Conservation (phyloP, 2,888 invertebrate species). For the Ophion costatus region DNA sequence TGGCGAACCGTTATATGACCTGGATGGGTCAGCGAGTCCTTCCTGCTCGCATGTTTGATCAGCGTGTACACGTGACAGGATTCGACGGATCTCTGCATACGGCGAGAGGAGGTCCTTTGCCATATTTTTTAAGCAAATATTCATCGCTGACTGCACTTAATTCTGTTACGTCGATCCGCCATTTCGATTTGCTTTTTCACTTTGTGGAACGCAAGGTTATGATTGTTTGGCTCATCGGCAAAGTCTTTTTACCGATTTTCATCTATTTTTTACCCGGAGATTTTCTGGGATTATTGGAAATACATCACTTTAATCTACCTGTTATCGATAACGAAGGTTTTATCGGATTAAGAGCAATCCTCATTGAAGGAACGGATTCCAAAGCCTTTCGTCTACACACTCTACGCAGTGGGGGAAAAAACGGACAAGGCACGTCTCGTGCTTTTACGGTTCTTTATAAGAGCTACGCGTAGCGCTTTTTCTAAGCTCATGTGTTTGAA, state of each 20-base stretch:
- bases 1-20: slow-evolving; percentile 26
- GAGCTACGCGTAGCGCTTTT: neutral
- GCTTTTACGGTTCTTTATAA: neutral
- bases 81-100: slow-evolving; percentile 44
- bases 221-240: neutral
- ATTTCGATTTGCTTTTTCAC: neutral
- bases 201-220: neutral
- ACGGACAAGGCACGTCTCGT: neutral
- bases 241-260: neutral
- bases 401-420: neutral
- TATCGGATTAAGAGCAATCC: neutral
- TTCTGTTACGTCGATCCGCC: neutral
- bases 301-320: neutral
- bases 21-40: slow-evolving; percentile 27
- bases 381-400: neutral
- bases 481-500: slow-evolving; percentile 9
- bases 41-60: slow-evolving; percentile 10
- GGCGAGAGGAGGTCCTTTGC: slow-evolving; percentile 18
- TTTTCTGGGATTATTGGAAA: neutral
- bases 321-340: slow-evolving; percentile 2
- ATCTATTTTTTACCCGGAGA: neutral
- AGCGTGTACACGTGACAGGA: slow-evolving; percentile 14
- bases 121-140: slow-evolving; percentile 31
- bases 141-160: neutral
- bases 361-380: neutral